These are phyloP conservation scores for Megaptera novaeangliae DNA, from an alignment of 2,113 vertebrate genomes.

Conservation along the genomic window DNA sequence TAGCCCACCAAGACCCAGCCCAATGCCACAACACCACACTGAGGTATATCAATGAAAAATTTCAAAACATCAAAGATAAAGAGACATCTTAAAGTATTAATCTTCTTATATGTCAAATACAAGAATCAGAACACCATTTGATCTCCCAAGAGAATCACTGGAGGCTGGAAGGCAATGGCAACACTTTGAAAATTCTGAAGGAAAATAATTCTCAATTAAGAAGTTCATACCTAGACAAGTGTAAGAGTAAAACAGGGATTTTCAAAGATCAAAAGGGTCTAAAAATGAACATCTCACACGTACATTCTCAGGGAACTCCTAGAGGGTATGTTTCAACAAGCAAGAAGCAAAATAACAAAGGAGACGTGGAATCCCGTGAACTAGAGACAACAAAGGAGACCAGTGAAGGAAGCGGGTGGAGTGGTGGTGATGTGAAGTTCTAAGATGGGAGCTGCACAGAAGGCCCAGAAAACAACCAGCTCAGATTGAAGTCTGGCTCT, in stretches of 20 bases:
- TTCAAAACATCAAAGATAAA: not conserved
- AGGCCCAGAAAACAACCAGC: not conserved
- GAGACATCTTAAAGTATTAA: not conserved
- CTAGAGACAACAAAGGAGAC: not conserved
- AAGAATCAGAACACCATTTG: not conserved
- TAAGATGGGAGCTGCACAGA: rapidly evolving
- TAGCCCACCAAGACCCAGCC: not conserved
- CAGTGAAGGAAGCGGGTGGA: rapidly evolving
- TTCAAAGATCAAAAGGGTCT: not conserved
- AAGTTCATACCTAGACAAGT: not conserved
- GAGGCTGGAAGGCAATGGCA: not conserved
- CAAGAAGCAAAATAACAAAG: not conserved
- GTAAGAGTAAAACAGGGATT: not conserved
- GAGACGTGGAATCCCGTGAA: not conserved
- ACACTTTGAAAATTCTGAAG: not conserved
- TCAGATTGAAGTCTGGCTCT: not conserved
- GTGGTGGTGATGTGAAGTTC: not conserved
- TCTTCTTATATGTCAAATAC: not conserved
- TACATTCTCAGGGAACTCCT: not conserved
- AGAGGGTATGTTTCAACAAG: not conserved
- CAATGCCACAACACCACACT: not conserved
- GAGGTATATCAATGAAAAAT: not conserved
- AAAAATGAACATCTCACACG: not conserved
- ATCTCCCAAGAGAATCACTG: not conserved
- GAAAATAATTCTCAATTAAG: not conserved